Evolutionary conservation across 1,140 invertebrate species (phyloP).

Genomic region (Bombus polaris): DNA sequence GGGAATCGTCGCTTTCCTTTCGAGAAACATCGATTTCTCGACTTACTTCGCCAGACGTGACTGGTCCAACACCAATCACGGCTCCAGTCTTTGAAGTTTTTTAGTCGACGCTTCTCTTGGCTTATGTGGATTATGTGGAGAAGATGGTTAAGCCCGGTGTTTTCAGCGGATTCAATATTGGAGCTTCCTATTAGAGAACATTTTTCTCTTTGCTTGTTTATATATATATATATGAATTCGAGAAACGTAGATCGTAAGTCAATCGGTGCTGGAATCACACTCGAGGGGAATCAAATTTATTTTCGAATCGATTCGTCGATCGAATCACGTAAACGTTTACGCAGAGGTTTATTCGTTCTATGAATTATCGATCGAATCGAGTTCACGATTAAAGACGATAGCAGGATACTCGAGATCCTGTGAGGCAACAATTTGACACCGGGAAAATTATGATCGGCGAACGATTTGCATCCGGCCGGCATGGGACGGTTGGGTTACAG

Average conservation of each 20-base stretch:
- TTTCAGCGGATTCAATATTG: constrained; percentile 10
- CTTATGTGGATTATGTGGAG: neutral
- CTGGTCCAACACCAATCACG: constrained; percentile 7
- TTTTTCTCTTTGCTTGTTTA: neutral
- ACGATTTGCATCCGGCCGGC: constrained; percentile 23
- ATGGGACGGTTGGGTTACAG: neutral
- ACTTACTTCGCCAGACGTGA: neutral
- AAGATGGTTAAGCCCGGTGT: neutral
- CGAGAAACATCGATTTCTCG: neutral
- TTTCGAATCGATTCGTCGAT: neutral
- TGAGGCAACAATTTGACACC: neutral
- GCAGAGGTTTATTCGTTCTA: neutral
- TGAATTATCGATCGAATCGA: neutral
- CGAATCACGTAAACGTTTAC: neutral
- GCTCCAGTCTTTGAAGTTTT: neutral
- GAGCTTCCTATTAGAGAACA: neutral
- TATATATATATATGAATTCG: too few species aligned
- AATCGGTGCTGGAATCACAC: neutral
- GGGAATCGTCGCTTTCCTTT: neutral
- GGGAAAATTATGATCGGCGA: neutral
- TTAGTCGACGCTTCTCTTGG: neutral
- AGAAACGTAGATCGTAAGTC: neutral
- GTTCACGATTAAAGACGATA: neutral
- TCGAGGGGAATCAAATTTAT: neutral
- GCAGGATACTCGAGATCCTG: neutral